phyloP scores from a whole-genome alignment of 2,797 vertebrate genomes.

The Melanotaenia boesemani region DNA sequence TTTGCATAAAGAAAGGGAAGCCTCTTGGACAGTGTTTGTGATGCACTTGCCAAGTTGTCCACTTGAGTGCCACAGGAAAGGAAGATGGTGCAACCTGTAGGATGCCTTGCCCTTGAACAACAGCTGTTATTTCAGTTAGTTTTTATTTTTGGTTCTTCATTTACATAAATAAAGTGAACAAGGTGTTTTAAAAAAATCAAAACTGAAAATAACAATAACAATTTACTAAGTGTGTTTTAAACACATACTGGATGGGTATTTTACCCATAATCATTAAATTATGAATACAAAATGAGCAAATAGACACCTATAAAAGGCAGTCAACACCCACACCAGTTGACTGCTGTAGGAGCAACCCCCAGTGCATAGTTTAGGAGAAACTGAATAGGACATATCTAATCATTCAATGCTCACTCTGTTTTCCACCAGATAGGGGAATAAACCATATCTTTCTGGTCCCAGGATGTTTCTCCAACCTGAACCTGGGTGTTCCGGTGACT shows the following conservation, averaged over 20 bases:
- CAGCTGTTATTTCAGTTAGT: neutral
- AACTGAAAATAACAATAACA: neutral
- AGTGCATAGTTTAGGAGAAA: too few relatives aligned
- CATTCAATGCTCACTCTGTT: too few relatives aligned
- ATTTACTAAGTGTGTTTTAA: neutral
- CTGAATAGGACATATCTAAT: too few relatives aligned
- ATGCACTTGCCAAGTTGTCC: constrained; percentile 21
- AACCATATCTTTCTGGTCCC: neutral
- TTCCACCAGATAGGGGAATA: too few relatives aligned
- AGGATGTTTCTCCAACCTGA: neutral
- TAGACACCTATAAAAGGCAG: neutral
- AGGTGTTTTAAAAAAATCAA: neutral
- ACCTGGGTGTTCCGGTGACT: too few relatives aligned
- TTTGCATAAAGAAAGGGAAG: neutral
- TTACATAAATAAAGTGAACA: neutral
- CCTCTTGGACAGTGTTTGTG: constrained; percentile 4
- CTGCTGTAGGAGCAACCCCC: neutral
- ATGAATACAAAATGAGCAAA: neutral
- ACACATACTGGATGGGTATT: neutral
- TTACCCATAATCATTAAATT: neutral
- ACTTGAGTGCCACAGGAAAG: neutral
- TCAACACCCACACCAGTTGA: neutral
- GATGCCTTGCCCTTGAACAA: neutral
- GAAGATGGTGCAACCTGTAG: neutral
- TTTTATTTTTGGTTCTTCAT: neutral